phyloP scores from a whole-genome alignment of 2,888 invertebrate species.

The Drosophila pseudotalamancana region DNA sequence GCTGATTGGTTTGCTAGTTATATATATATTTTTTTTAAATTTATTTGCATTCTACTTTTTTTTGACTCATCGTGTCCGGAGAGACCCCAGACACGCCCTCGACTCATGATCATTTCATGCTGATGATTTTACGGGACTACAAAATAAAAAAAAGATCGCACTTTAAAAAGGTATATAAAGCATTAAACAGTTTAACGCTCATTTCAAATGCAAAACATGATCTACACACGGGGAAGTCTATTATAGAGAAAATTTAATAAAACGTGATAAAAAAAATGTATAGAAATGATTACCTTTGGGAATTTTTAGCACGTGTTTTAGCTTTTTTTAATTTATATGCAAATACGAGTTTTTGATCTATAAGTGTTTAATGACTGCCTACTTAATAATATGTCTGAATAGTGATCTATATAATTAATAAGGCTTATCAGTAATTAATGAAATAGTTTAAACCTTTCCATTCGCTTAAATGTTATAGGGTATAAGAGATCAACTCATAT shows the following conservation, averaged over 20 bases:
- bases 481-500: no score
- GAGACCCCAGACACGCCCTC: slow-evolving; percentile 28
- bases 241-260: slow-evolving; percentile 25
- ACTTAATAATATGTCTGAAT: no score
- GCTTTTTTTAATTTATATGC: not conserved
- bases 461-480: no score
- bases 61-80: slow-evolving; percentile 5
- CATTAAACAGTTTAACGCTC: not conserved
- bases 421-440: no score
- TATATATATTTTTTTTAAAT: not conserved
- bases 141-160: slow-evolving; percentile 6
- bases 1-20: slow-evolving; percentile 15
- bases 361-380: no score
- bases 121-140: slow-evolving; percentile 2
- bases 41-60: no score
- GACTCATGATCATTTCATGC: slow-evolving; percentile 22
- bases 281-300: slow-evolving; percentile 1
- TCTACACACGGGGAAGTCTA: slow-evolving; percentile 1
- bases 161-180: slow-evolving; percentile 4
- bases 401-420: no score
- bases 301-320: slow-evolving; percentile 22
- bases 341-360: no score
- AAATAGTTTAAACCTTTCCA: no score
- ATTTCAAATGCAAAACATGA: slow-evolving; percentile 35
- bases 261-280: slow-evolving; percentile 23